A percentile compares a stretch with the other conserved stretches of the same genome.
phyloP scores from a whole-genome alignment of 2,888 invertebrate genomes.

The Oligia latruncula region DNA sequence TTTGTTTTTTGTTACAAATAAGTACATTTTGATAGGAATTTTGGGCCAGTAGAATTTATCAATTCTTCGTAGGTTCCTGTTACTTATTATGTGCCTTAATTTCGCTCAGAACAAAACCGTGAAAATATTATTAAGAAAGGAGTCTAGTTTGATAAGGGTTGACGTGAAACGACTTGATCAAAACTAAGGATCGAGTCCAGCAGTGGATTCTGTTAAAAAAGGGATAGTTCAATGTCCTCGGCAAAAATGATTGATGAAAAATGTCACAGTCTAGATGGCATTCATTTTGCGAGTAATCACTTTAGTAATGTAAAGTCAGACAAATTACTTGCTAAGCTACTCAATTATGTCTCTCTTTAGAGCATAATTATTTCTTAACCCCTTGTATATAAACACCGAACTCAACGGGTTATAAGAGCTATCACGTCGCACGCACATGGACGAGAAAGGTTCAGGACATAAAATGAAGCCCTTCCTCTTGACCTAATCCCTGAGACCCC shows the following conservation, averaged over 20 bases:
- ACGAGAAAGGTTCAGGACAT: slow-evolving; percentile 53
- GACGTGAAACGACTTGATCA: slow-evolving; percentile 52
- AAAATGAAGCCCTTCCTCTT: slow-evolving; percentile 40
- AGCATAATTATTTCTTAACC: slow-evolving; percentile 1
- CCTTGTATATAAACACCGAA: slow-evolving; percentile 15
- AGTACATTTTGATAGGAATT: neutral
- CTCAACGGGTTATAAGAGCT: slow-evolving; percentile 21
- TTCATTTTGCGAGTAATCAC: neutral
- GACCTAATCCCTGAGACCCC: slow-evolving; percentile 26
- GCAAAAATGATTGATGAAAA: neutral
- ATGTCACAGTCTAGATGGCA: neutral
- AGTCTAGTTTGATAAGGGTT: slow-evolving; percentile 51
- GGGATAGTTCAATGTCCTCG: neutral
- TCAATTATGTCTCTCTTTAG: neutral
- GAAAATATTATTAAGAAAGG: slow-evolving; percentile 48
- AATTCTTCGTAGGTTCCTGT: slow-evolving; percentile 1
- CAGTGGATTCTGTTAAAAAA: slow-evolving; percentile 36
- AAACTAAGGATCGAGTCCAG: slow-evolving; percentile 32
- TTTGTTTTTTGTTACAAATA: neutral
- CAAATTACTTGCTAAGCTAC: neutral
- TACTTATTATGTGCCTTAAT: slow-evolving; percentile 34
- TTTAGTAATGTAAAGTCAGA: neutral
- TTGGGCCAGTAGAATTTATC: slow-evolving; percentile 1
- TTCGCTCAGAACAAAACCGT: slow-evolving; percentile 39
- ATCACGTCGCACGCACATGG: slow-evolving; percentile 36